Percentiles rank a stretch among this genome's conserved stretches.
Conservation (phyloP, 2,888 invertebrate species). For the Linyphia triangularis region DNA sequence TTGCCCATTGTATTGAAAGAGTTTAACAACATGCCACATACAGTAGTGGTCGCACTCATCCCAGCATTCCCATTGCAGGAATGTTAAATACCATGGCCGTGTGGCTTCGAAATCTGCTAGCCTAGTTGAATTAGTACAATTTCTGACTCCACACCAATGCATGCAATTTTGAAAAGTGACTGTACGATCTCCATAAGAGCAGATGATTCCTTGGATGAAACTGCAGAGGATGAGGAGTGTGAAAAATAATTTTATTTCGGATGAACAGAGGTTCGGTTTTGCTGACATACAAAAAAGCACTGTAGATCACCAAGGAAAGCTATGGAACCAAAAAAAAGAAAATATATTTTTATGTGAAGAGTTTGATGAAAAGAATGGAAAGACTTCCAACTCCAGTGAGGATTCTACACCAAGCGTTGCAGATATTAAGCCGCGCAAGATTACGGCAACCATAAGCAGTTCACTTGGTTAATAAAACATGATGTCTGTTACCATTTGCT, state of each 20-base stretch:
- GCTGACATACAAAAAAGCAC: constrained; percentile 58
- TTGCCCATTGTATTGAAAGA: constrained; percentile 83
- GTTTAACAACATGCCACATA: constrained; percentile 94
- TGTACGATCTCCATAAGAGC: constrained; percentile 76
- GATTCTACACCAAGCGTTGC: no score
- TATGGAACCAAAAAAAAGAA: constrained; percentile 7
- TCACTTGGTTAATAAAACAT: no score
- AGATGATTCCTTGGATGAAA: not conserved
- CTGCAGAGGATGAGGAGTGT: not conserved
- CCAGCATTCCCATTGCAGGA: constrained; percentile 88
- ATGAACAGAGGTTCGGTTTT: constrained; percentile 15
- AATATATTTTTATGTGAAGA: not conserved
- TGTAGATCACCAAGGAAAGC: not conserved
- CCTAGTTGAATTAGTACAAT: constrained; percentile 70
- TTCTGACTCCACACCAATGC: constrained; percentile 66
- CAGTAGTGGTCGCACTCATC: constrained; percentile 94
- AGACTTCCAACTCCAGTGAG: no score
- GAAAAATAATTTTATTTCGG: not conserved
- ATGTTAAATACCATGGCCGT: constrained; percentile 76
- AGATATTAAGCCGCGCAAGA: no score
- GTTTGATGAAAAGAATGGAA: no score
- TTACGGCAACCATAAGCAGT: no score
- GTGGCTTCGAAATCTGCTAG: constrained; percentile 72
- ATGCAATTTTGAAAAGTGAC: constrained; percentile 71
- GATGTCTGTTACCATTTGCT: no score